Percentiles rank a stretch among this genome's conserved stretches.
These are phyloP conservation scores for Druceiella hillmani DNA, from an alignment of 2,888 invertebrate genomes.

Conservation along the genomic window DNA sequence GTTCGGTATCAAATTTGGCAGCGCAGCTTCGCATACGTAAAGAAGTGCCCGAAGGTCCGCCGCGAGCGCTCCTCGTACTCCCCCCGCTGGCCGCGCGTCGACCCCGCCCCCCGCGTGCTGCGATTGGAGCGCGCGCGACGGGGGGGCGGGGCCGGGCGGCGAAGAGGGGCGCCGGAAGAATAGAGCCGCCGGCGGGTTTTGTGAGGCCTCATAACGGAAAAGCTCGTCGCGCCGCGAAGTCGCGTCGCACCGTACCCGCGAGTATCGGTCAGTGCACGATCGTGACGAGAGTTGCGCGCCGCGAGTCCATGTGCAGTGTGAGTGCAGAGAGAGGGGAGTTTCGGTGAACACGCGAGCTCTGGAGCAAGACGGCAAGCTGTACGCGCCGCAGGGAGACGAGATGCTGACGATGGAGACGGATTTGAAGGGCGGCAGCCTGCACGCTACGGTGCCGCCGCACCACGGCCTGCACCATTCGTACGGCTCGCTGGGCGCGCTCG, in stretches of 20 bases:
- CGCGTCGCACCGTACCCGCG: conserved; percentile 35
- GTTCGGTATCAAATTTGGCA: no score
- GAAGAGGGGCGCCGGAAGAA: conserved; percentile 25
- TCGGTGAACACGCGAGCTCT: conserved; percentile 34
- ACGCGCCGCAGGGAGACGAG: conserved; percentile 75
- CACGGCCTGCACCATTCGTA: conserved; percentile 70
- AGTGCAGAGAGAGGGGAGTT: conserved; percentile 38
- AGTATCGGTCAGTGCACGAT: conserved; percentile 28
- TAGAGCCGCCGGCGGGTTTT: conserved; percentile 13
- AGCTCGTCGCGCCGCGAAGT: conserved; percentile 48
- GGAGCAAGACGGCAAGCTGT: conserved; percentile 66
- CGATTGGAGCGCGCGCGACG: conserved; percentile 21
- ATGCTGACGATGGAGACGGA: conserved; percentile 93
- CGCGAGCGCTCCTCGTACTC: conserved; percentile 17
- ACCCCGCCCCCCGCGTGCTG: conserved; percentile 37
- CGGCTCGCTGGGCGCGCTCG: conserved; percentile 67
- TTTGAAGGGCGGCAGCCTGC: conserved; percentile 82
- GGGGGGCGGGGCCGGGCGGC: conserved; percentile 28
- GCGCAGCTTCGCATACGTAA: conserved; percentile 15
- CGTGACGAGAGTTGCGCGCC: conserved; percentile 28
- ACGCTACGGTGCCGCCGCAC: conserved; percentile 82
- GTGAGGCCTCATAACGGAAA: conserved; percentile 39
- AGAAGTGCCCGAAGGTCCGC: conserved; percentile 9
- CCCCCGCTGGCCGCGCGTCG: conserved; percentile 27
- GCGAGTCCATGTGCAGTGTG: conserved; percentile 44